Base-by-base conservation (phyloP, 2,888 invertebrate species). In the Deilephila elpenor region DNA sequence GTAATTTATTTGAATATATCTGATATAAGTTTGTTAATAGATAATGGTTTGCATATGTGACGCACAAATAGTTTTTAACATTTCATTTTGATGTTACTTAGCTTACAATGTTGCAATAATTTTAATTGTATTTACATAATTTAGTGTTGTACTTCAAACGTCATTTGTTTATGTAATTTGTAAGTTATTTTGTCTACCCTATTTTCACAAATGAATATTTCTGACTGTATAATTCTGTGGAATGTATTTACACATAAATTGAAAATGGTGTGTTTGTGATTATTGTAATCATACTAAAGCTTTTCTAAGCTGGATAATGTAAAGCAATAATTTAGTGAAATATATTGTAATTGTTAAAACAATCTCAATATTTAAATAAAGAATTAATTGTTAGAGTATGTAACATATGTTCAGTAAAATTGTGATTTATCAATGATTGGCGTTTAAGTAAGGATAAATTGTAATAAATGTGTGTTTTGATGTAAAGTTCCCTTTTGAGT, bases 1-100 rank as follows among this genome's bases (percentile, higher is more conserved):
- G 44, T 67, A 51, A 67, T 51, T 51, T 67, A 67, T 67, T 67
- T 67, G 67, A 67, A 51, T 51, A 67, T 67, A 67, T 67, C 51
- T 64, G 64, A 44, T 62, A 34, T 64, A 64, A 44, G 64, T 51
- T 51, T 67, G 25, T 67, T 67, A 51, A 67, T 67, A 51, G 51
- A 60, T 44, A 67, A 25, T 25, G 20, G 20, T 51, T 67, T 67
- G 67, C 67, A 67, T 44, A 64, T 7, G 62, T 62, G 34, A 62
- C 67, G 67, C 67, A 67, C 67, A 67, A 67, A 67, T 67, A 67
- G 44, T 67, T 44, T n/a, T 67, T 44, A 67, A 51, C 44, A 11
- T 7, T 51, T 67, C 44, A 51, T 67, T 25, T n/a, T 44, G 44
- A 44, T 67, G 44, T 67, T 67, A 62, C 37, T 67, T 67, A 51